Evolutionary conservation across 2,797 vertebrate species (phyloP).

Genomic region (Dromococcyx pavoninus): DNA sequence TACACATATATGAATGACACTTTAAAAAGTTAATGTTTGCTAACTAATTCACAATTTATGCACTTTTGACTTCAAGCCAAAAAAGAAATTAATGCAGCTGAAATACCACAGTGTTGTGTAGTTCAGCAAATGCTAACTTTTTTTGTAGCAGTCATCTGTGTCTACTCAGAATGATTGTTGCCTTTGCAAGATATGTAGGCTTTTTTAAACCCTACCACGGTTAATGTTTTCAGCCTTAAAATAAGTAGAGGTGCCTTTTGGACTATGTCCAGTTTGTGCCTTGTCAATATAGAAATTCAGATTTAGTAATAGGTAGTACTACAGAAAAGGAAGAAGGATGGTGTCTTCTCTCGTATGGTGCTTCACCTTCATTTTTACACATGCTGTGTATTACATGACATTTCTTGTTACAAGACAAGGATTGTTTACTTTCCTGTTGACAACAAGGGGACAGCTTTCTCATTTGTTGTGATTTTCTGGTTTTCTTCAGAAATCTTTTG

Average conservation of each 20-base stretch:
- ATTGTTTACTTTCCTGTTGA: background rate
- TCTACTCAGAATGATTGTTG: background rate
- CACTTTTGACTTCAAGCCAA: constrained; percentile 4
- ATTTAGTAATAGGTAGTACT: background rate
- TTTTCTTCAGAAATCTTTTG: background rate
- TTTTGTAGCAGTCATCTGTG: background rate
- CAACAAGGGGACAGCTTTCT: background rate
- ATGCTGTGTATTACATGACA: background rate
- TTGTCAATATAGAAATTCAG: background rate
- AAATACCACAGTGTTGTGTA: constrained; percentile 22
- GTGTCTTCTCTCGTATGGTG: background rate
- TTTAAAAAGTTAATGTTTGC: constrained; percentile 67
- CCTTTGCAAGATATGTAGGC: background rate
- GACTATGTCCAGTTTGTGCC: background rate
- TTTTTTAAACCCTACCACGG: background rate
- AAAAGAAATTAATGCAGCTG: constrained; percentile 15
- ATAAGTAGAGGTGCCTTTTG: background rate
- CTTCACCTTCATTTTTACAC: background rate
- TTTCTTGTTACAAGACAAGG: background rate
- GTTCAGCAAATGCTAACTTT: background rate
- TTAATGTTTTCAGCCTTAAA: background rate
- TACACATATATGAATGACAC: constrained; percentile 20
- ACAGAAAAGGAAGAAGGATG: background rate
- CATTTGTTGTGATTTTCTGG: background rate
- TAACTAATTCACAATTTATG: constrained; percentile 57